phyloP scores from a whole-genome alignment of 2,888 invertebrate species.

The Diarsia mendica region DNA sequence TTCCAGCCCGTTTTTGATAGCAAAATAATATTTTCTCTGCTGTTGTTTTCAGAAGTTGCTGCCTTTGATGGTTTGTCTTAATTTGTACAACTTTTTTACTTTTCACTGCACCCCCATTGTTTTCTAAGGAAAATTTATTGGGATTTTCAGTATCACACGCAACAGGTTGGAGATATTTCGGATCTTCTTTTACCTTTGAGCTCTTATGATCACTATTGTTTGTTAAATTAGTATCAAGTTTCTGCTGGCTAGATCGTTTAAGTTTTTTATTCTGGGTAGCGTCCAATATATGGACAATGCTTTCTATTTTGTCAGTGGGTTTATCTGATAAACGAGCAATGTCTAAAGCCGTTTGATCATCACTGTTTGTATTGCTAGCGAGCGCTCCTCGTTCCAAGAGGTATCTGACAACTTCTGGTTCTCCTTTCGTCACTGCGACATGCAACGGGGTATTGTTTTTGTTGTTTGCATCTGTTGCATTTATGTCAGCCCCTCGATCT shows the following conservation, averaged over 20 bases:
- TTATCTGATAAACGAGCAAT: constrained; percentile 43
- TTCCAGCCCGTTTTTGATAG: constrained; percentile 56
- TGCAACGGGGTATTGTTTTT: constrained; percentile 64
- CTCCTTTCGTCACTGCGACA: constrained; percentile 59
- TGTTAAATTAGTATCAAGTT: not conserved
- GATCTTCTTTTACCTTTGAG: not conserved
- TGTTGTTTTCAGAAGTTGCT: constrained; percentile 3
- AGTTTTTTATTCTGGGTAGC: constrained; percentile 4
- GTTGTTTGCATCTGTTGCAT: constrained; percentile 63
- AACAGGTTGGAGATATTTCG: not conserved
- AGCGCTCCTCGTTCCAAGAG: constrained; percentile 62
- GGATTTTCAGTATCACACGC: not conserved
- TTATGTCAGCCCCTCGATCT: constrained; percentile 63
- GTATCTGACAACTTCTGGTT: constrained; percentile 54
- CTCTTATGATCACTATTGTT: not conserved
- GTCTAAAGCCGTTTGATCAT: constrained; percentile 60
- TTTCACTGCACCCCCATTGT: not conserved
- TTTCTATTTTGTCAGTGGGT: not conserved
- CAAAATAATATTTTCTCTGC: constrained; percentile 27
- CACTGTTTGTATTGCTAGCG: constrained; percentile 48
- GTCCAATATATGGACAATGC: constrained; percentile 21
- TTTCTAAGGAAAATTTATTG: not conserved
- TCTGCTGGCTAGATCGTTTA: not conserved
- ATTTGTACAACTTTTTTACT: not conserved
- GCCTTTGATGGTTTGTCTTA: not conserved